These are phyloP conservation scores for Kuschelorhynchus macadamiae DNA, from an alignment of 2,888 invertebrate species.

Conservation along the genomic window DNA sequence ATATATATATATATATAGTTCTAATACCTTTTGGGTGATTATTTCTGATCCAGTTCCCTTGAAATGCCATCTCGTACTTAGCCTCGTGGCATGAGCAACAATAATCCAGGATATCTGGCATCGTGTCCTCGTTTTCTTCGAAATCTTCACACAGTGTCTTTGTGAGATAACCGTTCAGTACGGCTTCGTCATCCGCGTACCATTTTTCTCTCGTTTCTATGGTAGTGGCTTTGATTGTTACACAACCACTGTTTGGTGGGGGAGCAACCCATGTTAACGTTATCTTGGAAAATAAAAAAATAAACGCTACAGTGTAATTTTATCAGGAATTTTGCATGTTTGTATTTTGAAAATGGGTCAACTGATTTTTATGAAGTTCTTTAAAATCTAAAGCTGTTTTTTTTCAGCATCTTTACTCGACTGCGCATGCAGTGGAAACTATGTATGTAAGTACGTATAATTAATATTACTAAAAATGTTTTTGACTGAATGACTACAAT, in stretches of 20 bases:
- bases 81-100: conserved; percentile 97
- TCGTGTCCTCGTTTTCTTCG: conserved; percentile 73
- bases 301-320: no score
- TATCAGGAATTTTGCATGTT: no score
- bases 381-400: no score
- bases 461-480: no score
- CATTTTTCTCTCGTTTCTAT: conserved; percentile 80
- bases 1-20: no score
- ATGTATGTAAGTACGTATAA: no score
- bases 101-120: conserved; percentile 76
- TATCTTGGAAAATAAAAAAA: conserved; percentile 40
- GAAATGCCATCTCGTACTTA: conserved; percentile 91
- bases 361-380: no score
- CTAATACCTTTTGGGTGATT: conserved; percentile 86
- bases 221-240: conserved; percentile 83
- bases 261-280: conserved; percentile 83
- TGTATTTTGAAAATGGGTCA: no score
- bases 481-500: no score
- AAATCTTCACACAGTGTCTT: conserved; percentile 80
- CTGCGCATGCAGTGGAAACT: no score
- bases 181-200: conserved; percentile 79
- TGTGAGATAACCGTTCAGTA: conserved; percentile 72
- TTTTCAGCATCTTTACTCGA: no score
- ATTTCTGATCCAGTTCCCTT: conserved; percentile 93
- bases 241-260: conserved; percentile 81